Percentiles rank a stretch among this genome's conserved stretches.
These are phyloP conservation scores for Scaptomyza parva DNA, from an alignment of 2,888 invertebrate species.

Conservation along the genomic window DNA sequence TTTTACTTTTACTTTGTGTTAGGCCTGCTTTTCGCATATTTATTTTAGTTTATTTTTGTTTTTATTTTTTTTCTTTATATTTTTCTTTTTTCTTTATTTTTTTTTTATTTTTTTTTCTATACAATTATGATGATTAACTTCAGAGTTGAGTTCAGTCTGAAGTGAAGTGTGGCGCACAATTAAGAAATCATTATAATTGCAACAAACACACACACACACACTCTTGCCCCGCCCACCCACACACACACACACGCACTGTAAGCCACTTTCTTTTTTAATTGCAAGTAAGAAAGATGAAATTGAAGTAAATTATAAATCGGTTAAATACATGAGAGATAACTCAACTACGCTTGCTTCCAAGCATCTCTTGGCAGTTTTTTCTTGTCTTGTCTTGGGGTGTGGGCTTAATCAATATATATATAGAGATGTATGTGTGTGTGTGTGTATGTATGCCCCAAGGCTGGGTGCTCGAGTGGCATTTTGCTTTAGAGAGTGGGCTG, in stretches of 20 bases:
- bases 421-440: neutral
- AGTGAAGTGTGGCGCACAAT: conserved; percentile 59
- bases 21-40: conserved; percentile 38
- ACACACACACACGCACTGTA: conserved; percentile 8
- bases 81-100: conserved; percentile 13
- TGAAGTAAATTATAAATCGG: conserved; percentile 4
- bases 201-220: conserved; percentile 20
- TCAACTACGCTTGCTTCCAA: conserved; percentile 10
- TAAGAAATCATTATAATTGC: conserved; percentile 62
- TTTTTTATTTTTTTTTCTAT: conserved; percentile 17
- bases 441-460: conserved; percentile 3
- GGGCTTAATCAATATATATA: conserved; percentile 11
- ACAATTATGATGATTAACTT: conserved; percentile 61
- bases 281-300: conserved; percentile 22
- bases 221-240: conserved; percentile 35
- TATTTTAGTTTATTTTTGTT: too few species aligned
- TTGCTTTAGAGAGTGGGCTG: neutral
- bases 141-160: conserved; percentile 33
- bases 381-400: conserved; percentile 9
- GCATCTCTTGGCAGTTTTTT: neutral
- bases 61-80: conserved; percentile 9
- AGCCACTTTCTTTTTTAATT: conserved; percentile 61
- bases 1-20: conserved; percentile 52
- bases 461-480: neutral
- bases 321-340: conserved; percentile 14